A percentile compares a stretch with the other conserved stretches of the same genome.
Conservation (phyloP, 92 coral and sea anemone species). For the Plumapathes pennacea region DNA sequence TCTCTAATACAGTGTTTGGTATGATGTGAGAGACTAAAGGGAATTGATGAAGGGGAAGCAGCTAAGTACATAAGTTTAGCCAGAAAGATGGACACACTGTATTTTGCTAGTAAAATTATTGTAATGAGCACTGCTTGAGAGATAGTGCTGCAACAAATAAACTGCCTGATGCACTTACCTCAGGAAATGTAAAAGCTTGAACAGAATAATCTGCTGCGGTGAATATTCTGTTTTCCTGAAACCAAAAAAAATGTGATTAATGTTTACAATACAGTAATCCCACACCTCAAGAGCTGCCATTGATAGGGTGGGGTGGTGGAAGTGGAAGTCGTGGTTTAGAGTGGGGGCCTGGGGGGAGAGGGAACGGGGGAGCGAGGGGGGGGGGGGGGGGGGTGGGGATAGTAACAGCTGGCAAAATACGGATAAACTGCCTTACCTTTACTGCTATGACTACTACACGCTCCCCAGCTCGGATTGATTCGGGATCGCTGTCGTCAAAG, state of each 20-base stretch:
- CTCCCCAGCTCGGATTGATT: conserved; percentile 90
- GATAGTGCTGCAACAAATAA: no score
- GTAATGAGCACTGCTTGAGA: no score
- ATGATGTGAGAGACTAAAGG: no score
- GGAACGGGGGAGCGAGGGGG: background rate
- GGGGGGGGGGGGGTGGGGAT: background rate
- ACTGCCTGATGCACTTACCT: no score
- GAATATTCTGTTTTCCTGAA: conserved; percentile 83
- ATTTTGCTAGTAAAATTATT: no score
- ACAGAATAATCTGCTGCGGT: conserved; percentile 95
- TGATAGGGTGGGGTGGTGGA: no score
- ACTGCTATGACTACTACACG: conserved; percentile 72
- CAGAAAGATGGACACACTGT: background rate
- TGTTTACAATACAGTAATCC: background rate
- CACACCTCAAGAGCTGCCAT: no score
- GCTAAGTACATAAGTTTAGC: background rate
- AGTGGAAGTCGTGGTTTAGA: no score
- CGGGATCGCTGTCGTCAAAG: conserved; percentile 98
- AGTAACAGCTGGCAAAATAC: background rate
- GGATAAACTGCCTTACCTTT: conserved; percentile 49
- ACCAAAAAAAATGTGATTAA: background rate
- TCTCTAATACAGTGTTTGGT: no score
- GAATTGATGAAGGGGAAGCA: no score
- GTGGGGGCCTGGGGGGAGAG: no score
- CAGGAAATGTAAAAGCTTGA: conserved; percentile 92